Evolutionary conservation across 2,888 invertebrate species (phyloP).

Genomic region (Anodontia alba): DNA sequence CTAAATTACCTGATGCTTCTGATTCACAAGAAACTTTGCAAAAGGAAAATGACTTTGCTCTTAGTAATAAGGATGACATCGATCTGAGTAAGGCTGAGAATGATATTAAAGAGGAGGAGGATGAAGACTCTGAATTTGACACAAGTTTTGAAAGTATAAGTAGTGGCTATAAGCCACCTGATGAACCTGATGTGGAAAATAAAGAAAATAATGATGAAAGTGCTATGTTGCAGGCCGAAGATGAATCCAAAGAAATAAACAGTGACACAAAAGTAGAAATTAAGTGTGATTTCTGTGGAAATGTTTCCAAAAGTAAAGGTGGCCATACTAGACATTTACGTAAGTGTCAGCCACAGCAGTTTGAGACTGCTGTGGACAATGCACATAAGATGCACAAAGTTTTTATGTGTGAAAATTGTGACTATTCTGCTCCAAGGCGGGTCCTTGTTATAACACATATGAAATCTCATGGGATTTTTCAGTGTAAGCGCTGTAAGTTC

Average conservation of each 20-base stretch:
- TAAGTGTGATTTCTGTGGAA: slow-evolving; percentile 64
- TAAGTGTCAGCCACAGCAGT: slow-evolving; percentile 62
- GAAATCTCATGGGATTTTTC: slow-evolving; percentile 79
- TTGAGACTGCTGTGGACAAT: slow-evolving; percentile 34
- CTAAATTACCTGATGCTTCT: not conserved
- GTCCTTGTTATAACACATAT: slow-evolving; percentile 81
- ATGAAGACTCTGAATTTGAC: slow-evolving; percentile 56
- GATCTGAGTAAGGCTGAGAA: slow-evolving; percentile 25
- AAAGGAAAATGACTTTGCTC: not conserved
- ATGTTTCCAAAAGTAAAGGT: slow-evolving; percentile 66
- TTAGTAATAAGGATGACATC: not conserved
- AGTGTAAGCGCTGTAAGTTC: slow-evolving; percentile 80
- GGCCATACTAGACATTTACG: slow-evolving; percentile 69
- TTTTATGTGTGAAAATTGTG: slow-evolving; percentile 76
- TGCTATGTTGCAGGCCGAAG: slow-evolving; percentile 7
- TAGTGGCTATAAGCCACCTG: slow-evolving; percentile 33
- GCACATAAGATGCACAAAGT: slow-evolving; percentile 42
- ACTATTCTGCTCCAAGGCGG: slow-evolving; percentile 79
- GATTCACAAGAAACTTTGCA: not conserved
- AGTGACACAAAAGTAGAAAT: slow-evolving; percentile 33
- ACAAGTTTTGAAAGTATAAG: slow-evolving; percentile 63
- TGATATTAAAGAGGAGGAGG: slow-evolving; percentile 45
- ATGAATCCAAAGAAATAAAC: slow-evolving; percentile 38
- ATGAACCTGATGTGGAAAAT: slow-evolving; percentile 29
- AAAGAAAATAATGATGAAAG: slow-evolving; percentile 32